Evolutionary conservation across 2,888 invertebrate genomes (phyloP).

Genomic region (Candidula unifasciata): DNA sequence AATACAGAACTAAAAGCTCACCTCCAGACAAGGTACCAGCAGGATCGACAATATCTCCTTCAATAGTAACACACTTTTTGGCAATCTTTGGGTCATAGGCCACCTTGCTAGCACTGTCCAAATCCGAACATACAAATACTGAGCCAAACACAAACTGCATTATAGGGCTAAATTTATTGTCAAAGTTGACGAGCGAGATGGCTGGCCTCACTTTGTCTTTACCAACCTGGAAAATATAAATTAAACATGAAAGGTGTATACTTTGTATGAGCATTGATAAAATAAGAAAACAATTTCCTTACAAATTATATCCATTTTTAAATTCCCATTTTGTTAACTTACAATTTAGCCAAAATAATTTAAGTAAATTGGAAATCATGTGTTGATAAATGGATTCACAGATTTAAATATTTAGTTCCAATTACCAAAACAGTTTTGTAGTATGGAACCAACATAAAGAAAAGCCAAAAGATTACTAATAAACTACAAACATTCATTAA

Average conservation of each 20-base stretch:
- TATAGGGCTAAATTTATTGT: conserved; percentile 83
- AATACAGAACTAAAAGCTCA: conserved; percentile 43
- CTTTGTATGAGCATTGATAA: background rate
- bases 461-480: no score
- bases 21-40: conserved; percentile 94
- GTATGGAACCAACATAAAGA: no score
- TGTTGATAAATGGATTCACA: no score
- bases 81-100: conserved; percentile 84
- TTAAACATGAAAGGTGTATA: background rate
- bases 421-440: no score
- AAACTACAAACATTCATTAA: no score
- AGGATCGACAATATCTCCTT: conserved; percentile 95
- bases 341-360: no score
- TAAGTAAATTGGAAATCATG: no score
- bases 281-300: no score
- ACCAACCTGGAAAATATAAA: conserved; percentile 82
- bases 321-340: no score
- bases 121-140: conserved; percentile 89
- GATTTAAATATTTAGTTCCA: no score
- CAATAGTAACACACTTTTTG: conserved; percentile 86
- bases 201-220: conserved; percentile 89
- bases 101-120: conserved; percentile 88
- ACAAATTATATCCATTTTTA: no score
- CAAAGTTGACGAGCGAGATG: conserved; percentile 86
- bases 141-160: conserved; percentile 93